A percentile compares a stretch with the other conserved stretches of the same genome.
Conservation (phyloP, 2,113 vertebrate species). For the Seriola dumerili region DNA sequence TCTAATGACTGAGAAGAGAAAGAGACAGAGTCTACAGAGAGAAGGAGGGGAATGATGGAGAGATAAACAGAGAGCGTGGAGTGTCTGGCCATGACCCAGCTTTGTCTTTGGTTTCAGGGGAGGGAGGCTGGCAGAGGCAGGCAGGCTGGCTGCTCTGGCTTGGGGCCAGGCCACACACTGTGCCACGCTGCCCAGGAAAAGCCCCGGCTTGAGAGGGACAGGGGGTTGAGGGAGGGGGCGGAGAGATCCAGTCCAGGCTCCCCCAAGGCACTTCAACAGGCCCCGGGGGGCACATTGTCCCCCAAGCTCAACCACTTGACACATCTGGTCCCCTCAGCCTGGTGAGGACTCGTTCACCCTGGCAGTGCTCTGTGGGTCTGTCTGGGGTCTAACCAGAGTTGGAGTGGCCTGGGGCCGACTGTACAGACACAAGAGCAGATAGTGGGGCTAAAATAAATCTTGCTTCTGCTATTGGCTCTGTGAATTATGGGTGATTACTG, state of each 20-base stretch:
- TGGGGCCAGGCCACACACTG: conserved; percentile 80
- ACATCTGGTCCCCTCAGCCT: conserved; percentile 72
- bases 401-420: conserved; percentile 3
- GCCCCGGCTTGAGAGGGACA: conserved; percentile 62
- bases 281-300: conserved; percentile 60
- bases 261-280: conserved; percentile 55
- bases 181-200: conserved; percentile 79
- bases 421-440: conserved; percentile 23
- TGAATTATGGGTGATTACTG: conserved; percentile 6
- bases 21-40: conserved; percentile 36
- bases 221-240: conserved; percentile 38
- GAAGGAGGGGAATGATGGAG: conserved; percentile 46
- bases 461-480: conserved; percentile 1
- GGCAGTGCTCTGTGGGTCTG: conserved; percentile 27
- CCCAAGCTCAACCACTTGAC: conserved; percentile 61
- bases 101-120: conserved; percentile 83
- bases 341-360: conserved; percentile 45
- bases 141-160: conserved; percentile 79
- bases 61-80: conserved; percentile 59
- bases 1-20: conserved; percentile 43
- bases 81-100: conserved; percentile 82
- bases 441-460: background rate
- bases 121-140: conserved; percentile 77
- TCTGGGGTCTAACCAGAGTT: conserved; percentile 26
- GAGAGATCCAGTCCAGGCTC: conserved; percentile 54